Evolutionary conservation across 2,797 vertebrate genomes (phyloP), one percentile per base, ranked within the genome.

Genomic region (Avahi laniger): DNA sequence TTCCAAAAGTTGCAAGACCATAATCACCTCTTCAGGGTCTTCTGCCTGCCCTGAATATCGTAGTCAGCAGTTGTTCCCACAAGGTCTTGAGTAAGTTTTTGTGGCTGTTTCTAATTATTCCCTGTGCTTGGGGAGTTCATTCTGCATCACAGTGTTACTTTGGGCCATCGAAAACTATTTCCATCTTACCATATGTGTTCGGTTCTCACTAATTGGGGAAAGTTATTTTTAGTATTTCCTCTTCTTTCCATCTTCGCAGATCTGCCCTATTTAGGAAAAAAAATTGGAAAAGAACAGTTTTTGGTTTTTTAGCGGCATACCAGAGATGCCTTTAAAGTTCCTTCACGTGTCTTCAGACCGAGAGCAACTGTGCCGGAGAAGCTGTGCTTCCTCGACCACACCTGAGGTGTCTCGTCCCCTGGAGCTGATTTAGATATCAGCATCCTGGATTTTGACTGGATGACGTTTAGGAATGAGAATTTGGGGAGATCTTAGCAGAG

Each of bases 151-250:
- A 38, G 24, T 24, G 92, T 88, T 97, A 59, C 97, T 97, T 81
- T 81, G 97, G 96, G 86, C 54, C 84, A 92, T 73, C 70, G 59
- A 95, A 94, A 97, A 92, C 97, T 97, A 93, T 92, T 80, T 97
- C 96, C 26, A 10, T 93, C 54, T 97, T 97, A 78, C 89, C 97
- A 96, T 96, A n/a, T 80, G 93, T 78, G 88, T 95, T 97, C 97
- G 95, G 89, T 84, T 96, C 92, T 20, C 41, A 81, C 85, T 98
- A 98, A 97, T 80, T 97, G 84, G 75, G 76, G 26, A 69, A 96
- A 84, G 30, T 41, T 98, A 98, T 98, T 98, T 98, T 98, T 98
- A 97, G 97, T 54, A 79, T 1, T 35, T 96, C 96, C 72, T 92
- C 57, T 94, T 70, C 38, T 94, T 94, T 97, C 94, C 50, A 52